Percentiles rank a stretch among this genome's conserved stretches.
These are phyloP conservation scores for Orthosia gothica DNA, from an alignment of 2,888 invertebrate species.

Conservation along the genomic window DNA sequence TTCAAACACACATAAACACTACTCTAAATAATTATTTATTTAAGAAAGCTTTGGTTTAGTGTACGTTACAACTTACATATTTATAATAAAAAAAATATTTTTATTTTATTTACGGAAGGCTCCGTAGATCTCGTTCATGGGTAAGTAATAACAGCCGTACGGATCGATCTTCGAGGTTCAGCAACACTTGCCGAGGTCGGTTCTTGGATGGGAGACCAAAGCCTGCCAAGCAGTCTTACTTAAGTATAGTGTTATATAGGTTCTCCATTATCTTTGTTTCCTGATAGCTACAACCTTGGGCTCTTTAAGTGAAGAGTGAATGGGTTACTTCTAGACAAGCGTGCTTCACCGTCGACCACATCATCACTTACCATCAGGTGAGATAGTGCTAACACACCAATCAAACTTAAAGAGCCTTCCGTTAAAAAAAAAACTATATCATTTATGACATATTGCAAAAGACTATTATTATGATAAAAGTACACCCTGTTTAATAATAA, in stretches of 20 bases:
- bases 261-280: too few relatives aligned
- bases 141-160: too few relatives aligned
- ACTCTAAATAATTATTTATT: conserved; percentile 32
- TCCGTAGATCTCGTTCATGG: not conserved
- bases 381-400: too few relatives aligned
- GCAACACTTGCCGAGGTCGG: too few relatives aligned
- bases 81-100: not conserved
- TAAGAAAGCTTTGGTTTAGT: conserved; percentile 52
- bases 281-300: too few relatives aligned
- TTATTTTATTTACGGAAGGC: conserved; percentile 17
- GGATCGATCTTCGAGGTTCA: too few relatives aligned
- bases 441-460: not conserved
- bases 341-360: too few relatives aligned
- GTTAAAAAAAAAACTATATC: not conserved
- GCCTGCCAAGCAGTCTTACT: too few relatives aligned
- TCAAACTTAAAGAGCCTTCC: not conserved
- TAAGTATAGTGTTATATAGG: not conserved
- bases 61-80: conserved; percentile 35
- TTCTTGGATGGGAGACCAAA: too few relatives aligned
- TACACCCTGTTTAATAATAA: conserved; percentile 35
- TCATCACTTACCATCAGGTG: too few relatives aligned
- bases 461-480: conserved; percentile 39
- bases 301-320: too few relatives aligned
- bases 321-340: too few relatives aligned
- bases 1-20: conserved; percentile 20